Evolutionary conservation across 2,888 invertebrate genomes (phyloP).

Genomic region (Chrysina gloriosa): DNA sequence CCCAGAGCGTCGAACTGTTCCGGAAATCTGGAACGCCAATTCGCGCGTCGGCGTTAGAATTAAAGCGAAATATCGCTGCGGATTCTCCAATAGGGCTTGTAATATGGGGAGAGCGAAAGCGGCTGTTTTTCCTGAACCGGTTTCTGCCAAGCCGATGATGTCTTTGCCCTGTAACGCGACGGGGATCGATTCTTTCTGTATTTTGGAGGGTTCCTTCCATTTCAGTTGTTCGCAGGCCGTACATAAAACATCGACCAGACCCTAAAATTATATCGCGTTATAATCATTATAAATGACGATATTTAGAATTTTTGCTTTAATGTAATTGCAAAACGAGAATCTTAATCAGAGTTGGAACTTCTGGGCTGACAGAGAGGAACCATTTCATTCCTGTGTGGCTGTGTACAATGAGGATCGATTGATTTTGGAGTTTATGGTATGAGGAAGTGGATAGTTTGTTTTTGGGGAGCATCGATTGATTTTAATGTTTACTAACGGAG

Average conservation of each 20-base stretch:
- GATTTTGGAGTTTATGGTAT: no score
- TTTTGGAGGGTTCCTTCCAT: conserved; percentile 95
- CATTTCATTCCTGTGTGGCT: no score
- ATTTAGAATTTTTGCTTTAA: no score
- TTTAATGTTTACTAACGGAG: no score
- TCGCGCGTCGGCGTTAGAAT: conserved; percentile 97
- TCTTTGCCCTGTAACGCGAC: conserved; percentile 88
- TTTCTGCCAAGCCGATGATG: conserved; percentile 76
- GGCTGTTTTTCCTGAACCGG: conserved; percentile 96
- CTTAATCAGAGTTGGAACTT: no score
- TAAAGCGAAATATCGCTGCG: conserved; percentile 93
- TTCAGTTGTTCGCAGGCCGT: conserved; percentile 92
- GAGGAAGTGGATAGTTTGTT: no score
- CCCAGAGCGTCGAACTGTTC: conserved; percentile 98
- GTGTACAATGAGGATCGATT: no score
- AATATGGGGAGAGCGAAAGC: conserved; percentile 97
- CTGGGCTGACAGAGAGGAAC: no score
- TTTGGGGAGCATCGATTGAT: no score
- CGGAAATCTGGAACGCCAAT: conserved; percentile 96
- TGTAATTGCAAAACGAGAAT: no score
- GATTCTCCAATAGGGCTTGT: conserved; percentile 88
- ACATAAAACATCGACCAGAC: conserved; percentile 89
- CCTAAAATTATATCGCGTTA: conserved; percentile 77
- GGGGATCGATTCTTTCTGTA: conserved; percentile 95
- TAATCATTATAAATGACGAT: no score